These are phyloP conservation scores for Drosophila nigrodunni DNA, from an alignment of 1,140 invertebrate genomes.

Conservation along the genomic window DNA sequence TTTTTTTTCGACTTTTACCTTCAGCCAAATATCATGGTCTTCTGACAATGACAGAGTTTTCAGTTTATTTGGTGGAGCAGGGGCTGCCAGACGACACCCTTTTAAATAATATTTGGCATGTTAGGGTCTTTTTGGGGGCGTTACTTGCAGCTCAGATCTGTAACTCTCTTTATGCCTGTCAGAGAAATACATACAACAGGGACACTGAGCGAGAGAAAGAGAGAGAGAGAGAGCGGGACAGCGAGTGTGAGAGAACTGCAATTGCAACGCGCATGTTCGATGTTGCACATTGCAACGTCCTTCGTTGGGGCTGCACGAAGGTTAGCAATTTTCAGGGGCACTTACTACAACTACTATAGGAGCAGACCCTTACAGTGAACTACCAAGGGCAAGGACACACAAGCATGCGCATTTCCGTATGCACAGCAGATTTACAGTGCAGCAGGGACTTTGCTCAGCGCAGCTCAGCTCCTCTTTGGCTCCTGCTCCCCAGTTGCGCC, in stretches of 20 bases:
- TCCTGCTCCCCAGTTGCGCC: conserved; percentile 1
- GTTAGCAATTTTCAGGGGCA: conserved; percentile 81
- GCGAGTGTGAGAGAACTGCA: conserved; percentile 18
- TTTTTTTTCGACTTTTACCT: conserved; percentile 18
- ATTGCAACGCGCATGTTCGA: conserved; percentile 69
- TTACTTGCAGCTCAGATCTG: conserved; percentile 9
- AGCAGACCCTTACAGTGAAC: conserved; percentile 36
- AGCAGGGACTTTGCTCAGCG: conserved; percentile 39
- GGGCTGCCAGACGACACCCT: conserved; percentile 75
- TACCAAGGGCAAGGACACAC: conserved; percentile 83
- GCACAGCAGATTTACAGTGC: conserved; percentile 17
- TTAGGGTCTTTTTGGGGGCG: conserved; percentile 14
- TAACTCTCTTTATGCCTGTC: conserved; percentile 10
- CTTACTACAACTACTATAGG: conserved; percentile 37
- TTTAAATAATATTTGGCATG: conserved; percentile 1
- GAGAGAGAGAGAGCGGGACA: conserved; percentile 15
- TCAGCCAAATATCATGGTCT: conserved; percentile 73
- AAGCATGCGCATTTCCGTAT: conserved; percentile 83
- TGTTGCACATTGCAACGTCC: conserved; percentile 62
- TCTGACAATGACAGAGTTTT: conserved; percentile 63
- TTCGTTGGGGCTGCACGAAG: conserved; percentile 67
- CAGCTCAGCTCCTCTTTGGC: conserved; percentile 19
- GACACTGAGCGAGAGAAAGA: conserved; percentile 5
- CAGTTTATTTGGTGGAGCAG: conserved; percentile 43
- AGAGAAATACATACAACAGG: not conserved